Base-by-base conservation (phyloP, 2,113 vertebrate genomes). In the Panurus biarmicus region DNA sequence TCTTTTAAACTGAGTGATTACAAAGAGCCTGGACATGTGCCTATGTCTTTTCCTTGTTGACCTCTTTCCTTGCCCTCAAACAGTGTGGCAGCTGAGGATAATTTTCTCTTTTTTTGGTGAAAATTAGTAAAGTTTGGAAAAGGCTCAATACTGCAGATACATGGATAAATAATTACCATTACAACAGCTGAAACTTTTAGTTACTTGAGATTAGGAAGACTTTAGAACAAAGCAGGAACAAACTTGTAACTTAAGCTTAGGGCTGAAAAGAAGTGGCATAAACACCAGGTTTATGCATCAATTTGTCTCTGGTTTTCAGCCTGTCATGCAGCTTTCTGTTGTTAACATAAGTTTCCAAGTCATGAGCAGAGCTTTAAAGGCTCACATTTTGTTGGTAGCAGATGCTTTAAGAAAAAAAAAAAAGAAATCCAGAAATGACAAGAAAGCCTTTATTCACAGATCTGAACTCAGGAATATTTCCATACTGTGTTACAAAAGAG, bases 261-360 rank as follows among this genome's bases (percentile, higher is more conserved):
- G 54, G 74, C 72, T 79, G 54, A 60, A 88, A 90, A 88, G 76
- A 90, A 89, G 29, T 3, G 4, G n/a, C 50, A 78, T 66, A 56
- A 94, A 94, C 73, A 72, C 29, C 35, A 76, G 21, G 22, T 81
- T 96, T 87, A 90, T 45, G 61, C 77, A 90, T 90, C 70, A 29
- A 88, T 92, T 86, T 89, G 53, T 90, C 57, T 25, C 75, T 75
- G 26, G 35, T 94, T 96, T 96, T 93, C 79, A 84, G 79, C 69
- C 53, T 88, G 93, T 92, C 79, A 94, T 12, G 38, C 74, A 85
- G 64, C 51, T 89, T 94, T 91, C 71, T 82, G 84, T 56, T 81
- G 87, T 54, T 75, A 92, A 65, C 79, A 51, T 61, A 86, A 85
- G 56, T 87, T 94, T 94, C 61, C 40, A 72, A 82, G 89, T 6